Evolutionary conservation across 2,888 invertebrate genomes (phyloP), one percentile per base, ranked within the genome.

Genomic region (Drosophila affinis): DNA sequence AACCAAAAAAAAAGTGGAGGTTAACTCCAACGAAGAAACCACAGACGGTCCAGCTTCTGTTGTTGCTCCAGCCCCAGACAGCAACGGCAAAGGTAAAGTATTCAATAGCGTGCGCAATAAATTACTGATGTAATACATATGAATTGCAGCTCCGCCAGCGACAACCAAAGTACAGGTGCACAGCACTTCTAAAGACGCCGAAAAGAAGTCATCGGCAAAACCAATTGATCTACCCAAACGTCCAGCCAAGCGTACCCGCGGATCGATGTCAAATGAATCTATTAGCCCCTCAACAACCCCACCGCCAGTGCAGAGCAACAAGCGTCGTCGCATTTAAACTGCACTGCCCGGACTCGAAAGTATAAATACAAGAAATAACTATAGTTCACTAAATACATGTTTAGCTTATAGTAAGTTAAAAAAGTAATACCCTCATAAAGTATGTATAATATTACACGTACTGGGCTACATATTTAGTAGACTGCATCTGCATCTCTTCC

Each of bases 221-320:
- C 67, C 87, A 0, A 45, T 62, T 24, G 92, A 92, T 17, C 78
- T 86, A 24, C 91, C 92, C 32, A 92, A 92, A 60, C 82, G 92
- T 29, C 89, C 91, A 48, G 92, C 90, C 27, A 92, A 92, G 56
- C 88, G 92, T 53, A 92, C 92, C 7, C 86, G 92, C 21, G 92
- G 92, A 18, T 92, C 92, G 1, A 91, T 91, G 86, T 92, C 92
- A 3, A 83, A 92, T 46, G 92, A 92, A 76, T 92, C 92, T 1
- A 91, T 90, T 58, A 92, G 92, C 62, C 92, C 92, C 14, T 92
- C 92, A 21, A 92, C 92, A 17, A 92, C 92, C 21, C 92, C 92
- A 9, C 92, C 92, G 18, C 91, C 91, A 7, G 77, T 90, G 56
- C 91, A 90, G 59, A 89, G 78, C 29, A 87, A 62, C 75, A 92